Conservation (phyloP, 2,888 invertebrate species). For the Drosophila flavopinicola region DNA sequence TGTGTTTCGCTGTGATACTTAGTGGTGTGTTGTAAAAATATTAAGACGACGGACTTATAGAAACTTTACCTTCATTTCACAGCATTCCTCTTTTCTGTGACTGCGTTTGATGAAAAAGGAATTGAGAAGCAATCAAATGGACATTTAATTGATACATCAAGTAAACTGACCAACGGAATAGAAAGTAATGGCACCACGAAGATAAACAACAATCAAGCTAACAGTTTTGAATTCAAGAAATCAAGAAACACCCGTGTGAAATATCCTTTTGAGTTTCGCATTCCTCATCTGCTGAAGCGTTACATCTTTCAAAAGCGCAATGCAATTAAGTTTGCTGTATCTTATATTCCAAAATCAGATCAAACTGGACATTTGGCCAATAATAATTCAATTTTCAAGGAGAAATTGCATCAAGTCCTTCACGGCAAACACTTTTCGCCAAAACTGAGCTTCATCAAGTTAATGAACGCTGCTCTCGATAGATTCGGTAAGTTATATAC, state of each 20-base stretch:
- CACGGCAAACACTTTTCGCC: slow-evolving; percentile 5
- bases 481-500: slow-evolving; percentile 9
- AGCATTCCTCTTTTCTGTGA: neutral
- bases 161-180: neutral
- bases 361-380: neutral
- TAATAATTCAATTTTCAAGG: neutral
- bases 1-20: neutral
- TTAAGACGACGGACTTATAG: no score
- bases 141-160: neutral
- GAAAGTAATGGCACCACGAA: neutral
- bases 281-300: neutral
- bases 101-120: neutral
- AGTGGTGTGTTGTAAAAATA: neutral
- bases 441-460: slow-evolving; percentile 13
- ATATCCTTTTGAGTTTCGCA: neutral
- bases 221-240: no score
- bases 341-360: neutral
- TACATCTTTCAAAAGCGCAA: neutral
- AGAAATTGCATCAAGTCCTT: neutral
- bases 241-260: no score
- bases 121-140: neutral
- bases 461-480: neutral
- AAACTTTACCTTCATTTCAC: neutral
- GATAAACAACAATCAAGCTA: neutral
- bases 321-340: no score